A percentile compares a stretch with the other conserved stretches of the same genome.
Evolutionary conservation across 2,797 vertebrate genomes (phyloP).

Genomic region (Cottoperca gobio): DNA sequence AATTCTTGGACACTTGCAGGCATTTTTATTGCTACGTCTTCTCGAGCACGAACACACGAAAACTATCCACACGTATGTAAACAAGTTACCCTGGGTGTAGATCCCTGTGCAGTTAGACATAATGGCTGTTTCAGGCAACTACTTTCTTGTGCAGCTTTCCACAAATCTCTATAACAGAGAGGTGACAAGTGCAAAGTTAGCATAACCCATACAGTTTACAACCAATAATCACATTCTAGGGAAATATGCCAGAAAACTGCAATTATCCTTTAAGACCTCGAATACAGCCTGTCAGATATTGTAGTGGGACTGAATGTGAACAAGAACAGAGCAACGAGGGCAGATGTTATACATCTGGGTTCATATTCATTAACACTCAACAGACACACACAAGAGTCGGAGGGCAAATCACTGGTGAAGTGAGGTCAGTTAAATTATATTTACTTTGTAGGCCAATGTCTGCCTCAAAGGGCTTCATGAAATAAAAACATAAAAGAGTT

Average conservation of each 20-base stretch:
- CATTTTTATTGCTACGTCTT: background rate
- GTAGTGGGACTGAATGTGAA: conserved; percentile 23
- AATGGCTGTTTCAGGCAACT: background rate
- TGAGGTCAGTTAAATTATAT: conserved; percentile 23
- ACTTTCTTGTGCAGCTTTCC: background rate
- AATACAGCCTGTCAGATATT: conserved; percentile 28
- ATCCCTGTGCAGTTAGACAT: background rate
- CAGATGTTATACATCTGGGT: conserved; percentile 66
- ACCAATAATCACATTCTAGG: background rate
- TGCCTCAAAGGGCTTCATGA: conserved; percentile 7
- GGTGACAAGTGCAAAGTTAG: background rate
- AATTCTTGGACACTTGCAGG: background rate
- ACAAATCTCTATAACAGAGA: background rate
- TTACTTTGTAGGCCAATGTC: conserved; percentile 9
- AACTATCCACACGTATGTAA: background rate
- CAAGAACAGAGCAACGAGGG: conserved; percentile 24
- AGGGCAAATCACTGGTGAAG: conserved; percentile 27
- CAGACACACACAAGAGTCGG: background rate
- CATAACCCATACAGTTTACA: background rate
- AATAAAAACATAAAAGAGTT: conserved; percentile 2
- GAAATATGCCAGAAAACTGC: background rate
- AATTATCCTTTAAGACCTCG: background rate
- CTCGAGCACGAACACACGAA: background rate
- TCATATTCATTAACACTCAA: conserved; percentile 47
- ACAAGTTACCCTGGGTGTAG: background rate